Conservation (phyloP, 2,888 invertebrate genomes). For the Syritta pipiens region DNA sequence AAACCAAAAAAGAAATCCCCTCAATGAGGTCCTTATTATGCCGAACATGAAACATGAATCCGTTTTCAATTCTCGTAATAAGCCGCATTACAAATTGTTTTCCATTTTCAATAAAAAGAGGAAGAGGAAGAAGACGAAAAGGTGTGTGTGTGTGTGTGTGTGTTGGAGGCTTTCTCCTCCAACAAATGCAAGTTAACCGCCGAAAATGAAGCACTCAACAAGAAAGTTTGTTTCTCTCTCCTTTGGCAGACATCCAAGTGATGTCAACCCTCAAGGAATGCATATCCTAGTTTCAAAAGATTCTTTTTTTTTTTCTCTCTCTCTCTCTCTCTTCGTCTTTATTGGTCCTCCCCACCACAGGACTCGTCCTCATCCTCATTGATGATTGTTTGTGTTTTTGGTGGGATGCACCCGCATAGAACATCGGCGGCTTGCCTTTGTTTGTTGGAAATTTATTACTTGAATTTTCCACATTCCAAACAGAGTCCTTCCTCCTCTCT, state of each 20-base stretch:
- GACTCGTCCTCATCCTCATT: no score
- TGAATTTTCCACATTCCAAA: conserved; percentile 16
- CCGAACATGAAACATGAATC: conserved; percentile 65
- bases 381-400: conserved; percentile 28
- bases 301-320: not conserved
- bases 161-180: not conserved
- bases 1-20: conserved; percentile 5
- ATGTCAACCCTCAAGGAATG: conserved; percentile 62
- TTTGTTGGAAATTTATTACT: conserved; percentile 44
- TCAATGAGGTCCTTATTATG: conserved; percentile 59
- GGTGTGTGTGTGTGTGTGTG: conserved; percentile 7
- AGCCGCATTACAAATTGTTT: conserved; percentile 69
- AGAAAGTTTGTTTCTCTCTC: conserved; percentile 55
- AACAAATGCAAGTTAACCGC: conserved; percentile 63
- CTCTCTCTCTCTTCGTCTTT: not conserved
- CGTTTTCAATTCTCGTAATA: conserved; percentile 67
- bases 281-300: conserved; percentile 52
- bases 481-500: not conserved
- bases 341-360: conserved; percentile 36
- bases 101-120: conserved; percentile 48
- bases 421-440: conserved; percentile 19
- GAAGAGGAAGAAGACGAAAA: not conserved
- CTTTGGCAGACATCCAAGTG: conserved; percentile 63
- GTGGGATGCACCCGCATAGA: conserved; percentile 26
- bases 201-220: conserved; percentile 63